Evolutionary conservation across 2,113 vertebrate genomes (phyloP), one percentile per base, ranked within the genome.

Genomic region (Eubucco bourcierii): DNA sequence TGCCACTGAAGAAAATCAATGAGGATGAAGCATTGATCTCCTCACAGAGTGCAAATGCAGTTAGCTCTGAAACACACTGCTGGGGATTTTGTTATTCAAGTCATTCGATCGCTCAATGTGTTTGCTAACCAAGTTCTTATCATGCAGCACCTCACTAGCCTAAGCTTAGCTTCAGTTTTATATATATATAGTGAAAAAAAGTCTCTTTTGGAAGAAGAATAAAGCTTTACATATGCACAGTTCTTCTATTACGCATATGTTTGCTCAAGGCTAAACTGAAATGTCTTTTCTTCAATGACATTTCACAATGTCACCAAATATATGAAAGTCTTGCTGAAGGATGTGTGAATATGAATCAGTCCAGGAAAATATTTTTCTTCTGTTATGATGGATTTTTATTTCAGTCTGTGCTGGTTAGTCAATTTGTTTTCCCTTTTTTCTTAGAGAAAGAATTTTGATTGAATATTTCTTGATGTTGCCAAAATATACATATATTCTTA

Each of bases 21-120:
- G 96, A 97, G 71, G 80, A 82, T 84, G 85, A 96, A 97, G 94
- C 97, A 98, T 88, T 97, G 98, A 98, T 98, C 97, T 97, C 87
- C 90, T 97, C 96, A 93, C 94, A 93, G 96, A 97, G 96, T 94
- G 96, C 95, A 98, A 97, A 98, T 87, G 95, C 91, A 95, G 97
- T 96, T 96, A 97, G 90, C 89, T 95, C 94, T 90, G 96, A 95
- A 97, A 95, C 92, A 93, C 93, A 95, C 94, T 96, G 96, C 95
- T 91, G 24, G 58, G 96, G 86, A 96, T 98, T 97, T 98, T 98
- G 93, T 97, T 97, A 98, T 98, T 98, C 97, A 97, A 97, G 97
- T 97, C 94, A 95, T 97, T 98, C 41, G 4, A 74, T 88, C 7
- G 21, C 89, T 97, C 94, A 96, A 75, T 79, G 84, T 97, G 94